Evolutionary conservation across 2,888 invertebrate species (phyloP).

Genomic region (Sepioteuthis lessoniana): DNA sequence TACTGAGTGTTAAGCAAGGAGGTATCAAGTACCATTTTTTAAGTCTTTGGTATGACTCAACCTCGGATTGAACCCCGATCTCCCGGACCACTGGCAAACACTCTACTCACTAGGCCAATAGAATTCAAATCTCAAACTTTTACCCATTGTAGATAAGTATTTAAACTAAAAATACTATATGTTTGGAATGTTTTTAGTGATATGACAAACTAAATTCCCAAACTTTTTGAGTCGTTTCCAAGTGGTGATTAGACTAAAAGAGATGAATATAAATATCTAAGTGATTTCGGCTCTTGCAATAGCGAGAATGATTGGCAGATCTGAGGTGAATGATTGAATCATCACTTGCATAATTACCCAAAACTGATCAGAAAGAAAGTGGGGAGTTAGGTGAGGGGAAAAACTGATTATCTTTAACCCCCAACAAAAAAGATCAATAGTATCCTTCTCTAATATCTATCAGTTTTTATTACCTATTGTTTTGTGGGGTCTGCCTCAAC

Average conservation of each 20-base stretch:
- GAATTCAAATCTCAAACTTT: no score
- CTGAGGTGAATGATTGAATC: no score
- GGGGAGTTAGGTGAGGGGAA: background rate
- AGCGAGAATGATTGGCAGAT: no score
- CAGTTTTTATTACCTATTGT: constrained; percentile 6
- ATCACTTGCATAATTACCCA: background rate
- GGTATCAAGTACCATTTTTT: no score
- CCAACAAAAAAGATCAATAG: background rate
- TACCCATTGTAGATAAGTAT: no score
- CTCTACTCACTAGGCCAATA: no score
- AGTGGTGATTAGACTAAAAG: background rate
- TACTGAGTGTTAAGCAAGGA: no score
- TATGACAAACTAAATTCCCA: background rate
- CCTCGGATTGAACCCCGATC: no score
- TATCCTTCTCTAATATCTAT: background rate
- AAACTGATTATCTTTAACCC: background rate
- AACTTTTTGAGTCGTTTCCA: background rate
- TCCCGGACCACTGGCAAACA: no score
- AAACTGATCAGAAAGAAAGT: background rate
- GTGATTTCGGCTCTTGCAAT: no score
- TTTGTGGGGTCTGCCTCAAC: background rate
- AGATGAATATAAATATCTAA: no score
- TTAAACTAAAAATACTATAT: background rate
- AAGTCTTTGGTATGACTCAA: no score
- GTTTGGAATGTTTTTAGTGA: background rate